Evolutionary conservation across 2,113 vertebrate genomes (phyloP).

Genomic region (Dicentrarchus labrax): DNA sequence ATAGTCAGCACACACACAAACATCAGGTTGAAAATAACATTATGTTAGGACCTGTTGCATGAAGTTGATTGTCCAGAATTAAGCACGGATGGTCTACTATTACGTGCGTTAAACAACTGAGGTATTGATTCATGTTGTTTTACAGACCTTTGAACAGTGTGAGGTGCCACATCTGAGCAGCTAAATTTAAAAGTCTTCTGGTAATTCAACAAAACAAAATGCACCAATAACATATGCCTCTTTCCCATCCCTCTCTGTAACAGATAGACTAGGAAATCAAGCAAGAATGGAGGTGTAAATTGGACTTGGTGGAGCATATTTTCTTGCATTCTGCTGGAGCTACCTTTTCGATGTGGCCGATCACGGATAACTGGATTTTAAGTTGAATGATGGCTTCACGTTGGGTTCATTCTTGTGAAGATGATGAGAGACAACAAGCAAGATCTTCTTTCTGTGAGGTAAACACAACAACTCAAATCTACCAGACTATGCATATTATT

Average conservation of each 20-base stretch:
- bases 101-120: constrained; percentile 17
- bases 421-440: constrained; percentile 84
- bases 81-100: constrained; percentile 34
- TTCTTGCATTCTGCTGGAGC: constrained; percentile 55
- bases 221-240: not conserved
- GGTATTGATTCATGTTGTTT: constrained; percentile 36
- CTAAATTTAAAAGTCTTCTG: not conserved
- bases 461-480: constrained; percentile 44
- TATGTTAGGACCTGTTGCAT: constrained; percentile 29
- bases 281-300: constrained; percentile 54
- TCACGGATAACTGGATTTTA: constrained; percentile 82
- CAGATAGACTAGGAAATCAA: constrained; percentile 61
- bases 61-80: constrained; percentile 31
- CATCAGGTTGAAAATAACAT: constrained; percentile 13
- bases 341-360: constrained; percentile 86
- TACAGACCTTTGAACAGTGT: not conserved
- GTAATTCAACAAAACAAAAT: not conserved
- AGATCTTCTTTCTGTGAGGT: constrained; percentile 88
- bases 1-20: not conserved
- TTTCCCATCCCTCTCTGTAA: not conserved
- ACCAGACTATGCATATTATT: not conserved
- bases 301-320: constrained; percentile 26
- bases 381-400: constrained; percentile 94
- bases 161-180: not conserved
- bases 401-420: constrained; percentile 87